Percentiles rank a stretch among this genome's conserved stretches.
Evolutionary conservation across 2,888 invertebrate species (phyloP).

Genomic region (Xanthorhoe designata): DNA sequence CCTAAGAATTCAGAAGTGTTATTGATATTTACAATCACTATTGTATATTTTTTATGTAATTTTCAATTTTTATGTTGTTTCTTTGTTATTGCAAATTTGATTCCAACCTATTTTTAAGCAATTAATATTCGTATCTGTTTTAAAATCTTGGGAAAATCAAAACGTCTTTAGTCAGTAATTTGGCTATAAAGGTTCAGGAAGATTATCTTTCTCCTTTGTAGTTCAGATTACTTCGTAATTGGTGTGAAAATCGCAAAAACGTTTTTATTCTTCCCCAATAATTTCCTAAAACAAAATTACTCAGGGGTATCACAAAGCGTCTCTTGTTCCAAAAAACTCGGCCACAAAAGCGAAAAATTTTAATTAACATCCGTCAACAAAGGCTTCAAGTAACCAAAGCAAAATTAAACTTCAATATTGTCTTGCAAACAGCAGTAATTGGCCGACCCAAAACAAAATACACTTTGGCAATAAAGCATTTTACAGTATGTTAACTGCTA

Average conservation of each 20-base stretch:
- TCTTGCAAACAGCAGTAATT: slow-evolving; percentile 66
- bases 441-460: slow-evolving; percentile 56
- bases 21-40: background rate
- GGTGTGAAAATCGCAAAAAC: background rate
- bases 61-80: too few relatives aligned
- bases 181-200: too few relatives aligned
- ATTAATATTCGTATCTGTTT: too few relatives aligned
- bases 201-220: background rate
- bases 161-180: too few relatives aligned
- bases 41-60: too few relatives aligned
- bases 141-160: too few relatives aligned
- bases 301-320: slow-evolving; percentile 19
- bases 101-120: too few relatives aligned
- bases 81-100: too few relatives aligned
- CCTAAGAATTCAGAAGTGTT: too few relatives aligned
- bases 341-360: slow-evolving; percentile 39
- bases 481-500: slow-evolving; percentile 7
- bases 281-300: slow-evolving; percentile 13
- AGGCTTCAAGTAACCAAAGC: slow-evolving; percentile 49
- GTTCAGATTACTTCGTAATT: slow-evolving; percentile 1
- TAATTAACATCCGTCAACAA: slow-evolving; percentile 46
- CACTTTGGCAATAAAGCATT: slow-evolving; percentile 38
- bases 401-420: slow-evolving; percentile 68
- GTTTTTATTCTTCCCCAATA: background rate
- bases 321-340: slow-evolving; percentile 32